Conservation (phyloP, 2,888 invertebrate genomes). For the Stomorhina lunata region DNA sequence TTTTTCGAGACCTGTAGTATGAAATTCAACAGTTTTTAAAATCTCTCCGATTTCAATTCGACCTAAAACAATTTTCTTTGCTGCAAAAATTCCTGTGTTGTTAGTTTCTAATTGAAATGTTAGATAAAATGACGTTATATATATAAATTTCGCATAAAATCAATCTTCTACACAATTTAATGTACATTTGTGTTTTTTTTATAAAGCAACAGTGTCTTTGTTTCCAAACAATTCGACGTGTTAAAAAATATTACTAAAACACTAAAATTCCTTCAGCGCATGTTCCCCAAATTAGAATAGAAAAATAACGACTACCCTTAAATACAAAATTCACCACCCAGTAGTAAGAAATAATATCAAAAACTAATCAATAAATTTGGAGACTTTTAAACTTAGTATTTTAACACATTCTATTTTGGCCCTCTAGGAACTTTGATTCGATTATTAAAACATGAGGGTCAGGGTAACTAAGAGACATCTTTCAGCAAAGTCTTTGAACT, state of each 20-base stretch:
- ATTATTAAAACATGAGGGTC: constrained; percentile 8
- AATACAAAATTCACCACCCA: constrained; percentile 17
- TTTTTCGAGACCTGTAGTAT: too few species aligned
- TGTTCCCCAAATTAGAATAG: constrained; percentile 24
- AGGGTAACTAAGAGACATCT: not conserved
- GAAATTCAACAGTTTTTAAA: too few species aligned
- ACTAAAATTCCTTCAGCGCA: constrained; percentile 25
- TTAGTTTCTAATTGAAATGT: too few species aligned
- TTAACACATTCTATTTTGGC: too few species aligned
- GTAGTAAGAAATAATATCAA: not conserved
- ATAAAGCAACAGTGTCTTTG: constrained; percentile 56
- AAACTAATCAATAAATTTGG: constrained; percentile 55
- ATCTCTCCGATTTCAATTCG: too few species aligned
- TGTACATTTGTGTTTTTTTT: too few species aligned
- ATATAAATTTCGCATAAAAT: too few species aligned
- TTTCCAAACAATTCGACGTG: constrained; percentile 21
- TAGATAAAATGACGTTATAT: too few species aligned
- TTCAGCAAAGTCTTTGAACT: not conserved
- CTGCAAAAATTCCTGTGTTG: too few species aligned
- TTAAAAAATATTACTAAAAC: not conserved
- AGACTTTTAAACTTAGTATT: constrained; percentile 50
- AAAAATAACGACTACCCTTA: constrained; percentile 45
- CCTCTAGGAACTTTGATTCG: too few species aligned
- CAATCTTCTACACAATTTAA: too few species aligned
- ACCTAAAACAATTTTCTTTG: too few species aligned